phyloP scores from a whole-genome alignment of 2,888 invertebrate species.

The Deilephila porcellus region DNA sequence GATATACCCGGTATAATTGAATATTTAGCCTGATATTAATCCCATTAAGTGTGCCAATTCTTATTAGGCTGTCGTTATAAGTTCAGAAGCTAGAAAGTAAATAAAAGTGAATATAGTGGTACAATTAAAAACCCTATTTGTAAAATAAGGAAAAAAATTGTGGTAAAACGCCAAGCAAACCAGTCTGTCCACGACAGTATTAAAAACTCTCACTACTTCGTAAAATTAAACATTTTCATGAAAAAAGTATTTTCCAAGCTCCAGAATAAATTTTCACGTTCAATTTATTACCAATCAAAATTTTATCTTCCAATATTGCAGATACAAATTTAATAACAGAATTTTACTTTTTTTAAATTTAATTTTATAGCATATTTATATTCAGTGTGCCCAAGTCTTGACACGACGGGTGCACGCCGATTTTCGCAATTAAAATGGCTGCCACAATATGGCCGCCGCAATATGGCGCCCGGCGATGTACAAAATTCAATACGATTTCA shows the following conservation, averaged over 20 bases:
- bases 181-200: too few species aligned
- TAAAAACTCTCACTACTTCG: too few species aligned
- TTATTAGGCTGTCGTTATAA: too few species aligned
- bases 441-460: conserved; percentile 33
- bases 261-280: neutral
- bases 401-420: conserved; percentile 11
- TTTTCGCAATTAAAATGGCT: conserved; percentile 39
- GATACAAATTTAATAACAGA: neutral
- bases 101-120: too few species aligned
- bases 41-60: too few species aligned
- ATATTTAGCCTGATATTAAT: too few species aligned
- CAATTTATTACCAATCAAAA: neutral
- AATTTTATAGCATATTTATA: neutral
- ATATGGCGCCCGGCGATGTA: conserved; percentile 33
- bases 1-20: too few species aligned
- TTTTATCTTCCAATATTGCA: neutral
- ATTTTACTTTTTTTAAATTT: neutral
- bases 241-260: neutral
- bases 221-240: too few species aligned
- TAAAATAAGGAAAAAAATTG: too few species aligned
- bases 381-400: neutral
- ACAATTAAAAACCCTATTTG: too few species aligned
- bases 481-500: conserved; percentile 43
- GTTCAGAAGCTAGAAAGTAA: too few species aligned
- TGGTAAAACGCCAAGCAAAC: too few species aligned